Conservation (phyloP, 2,113 vertebrate genomes). For the Rhipidura dahli region DNA sequence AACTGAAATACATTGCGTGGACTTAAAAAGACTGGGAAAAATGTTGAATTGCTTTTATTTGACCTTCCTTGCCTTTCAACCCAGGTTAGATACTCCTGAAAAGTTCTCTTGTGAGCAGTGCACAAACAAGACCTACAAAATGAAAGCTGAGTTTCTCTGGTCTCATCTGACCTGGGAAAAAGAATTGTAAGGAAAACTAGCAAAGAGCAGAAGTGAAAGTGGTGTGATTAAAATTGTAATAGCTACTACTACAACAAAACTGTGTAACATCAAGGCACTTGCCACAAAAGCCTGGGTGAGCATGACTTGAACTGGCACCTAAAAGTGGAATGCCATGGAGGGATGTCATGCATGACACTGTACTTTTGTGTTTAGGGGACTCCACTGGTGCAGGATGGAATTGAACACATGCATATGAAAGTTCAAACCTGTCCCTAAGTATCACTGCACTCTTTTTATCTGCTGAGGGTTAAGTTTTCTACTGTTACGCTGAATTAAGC, state of each 20-base stretch:
- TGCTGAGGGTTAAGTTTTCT: neutral
- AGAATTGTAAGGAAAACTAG: neutral
- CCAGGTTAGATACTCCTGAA: neutral
- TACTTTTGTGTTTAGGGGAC: neutral
- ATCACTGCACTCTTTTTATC: neutral
- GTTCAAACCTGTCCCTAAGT: neutral
- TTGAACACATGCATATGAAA: neutral
- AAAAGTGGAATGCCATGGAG: neutral
- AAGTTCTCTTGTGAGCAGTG: neutral
- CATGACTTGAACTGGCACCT: neutral
- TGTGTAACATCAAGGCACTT: neutral
- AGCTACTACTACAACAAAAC: neutral
- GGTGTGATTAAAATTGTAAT: neutral
- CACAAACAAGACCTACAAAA: neutral
- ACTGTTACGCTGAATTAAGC: neutral
- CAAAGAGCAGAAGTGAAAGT: neutral
- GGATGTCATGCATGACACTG: neutral
- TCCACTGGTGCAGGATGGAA: neutral
- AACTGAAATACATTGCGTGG: neutral
- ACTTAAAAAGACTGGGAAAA: neutral
- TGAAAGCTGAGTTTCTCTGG: neutral
- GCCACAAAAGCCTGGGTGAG: neutral
- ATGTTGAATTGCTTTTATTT: neutral
- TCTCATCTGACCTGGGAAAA: neutral
- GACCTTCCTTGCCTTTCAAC: neutral